Evolutionary conservation across 1,140 invertebrate genomes (phyloP), one percentile per base, ranked within the genome.

Genomic region (Drosophila tropicalis): DNA sequence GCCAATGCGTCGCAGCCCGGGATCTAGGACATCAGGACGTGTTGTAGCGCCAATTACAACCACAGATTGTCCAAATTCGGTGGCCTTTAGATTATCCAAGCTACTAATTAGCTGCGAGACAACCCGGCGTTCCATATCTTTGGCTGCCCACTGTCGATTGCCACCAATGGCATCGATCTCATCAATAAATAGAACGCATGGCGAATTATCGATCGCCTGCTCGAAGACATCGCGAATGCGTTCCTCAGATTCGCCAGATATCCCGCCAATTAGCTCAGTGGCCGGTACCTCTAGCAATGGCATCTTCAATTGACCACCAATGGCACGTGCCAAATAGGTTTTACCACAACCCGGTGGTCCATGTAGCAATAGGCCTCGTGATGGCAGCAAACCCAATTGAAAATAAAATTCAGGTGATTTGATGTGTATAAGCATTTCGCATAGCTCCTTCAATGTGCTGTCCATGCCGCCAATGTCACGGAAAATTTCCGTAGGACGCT

Each of bases 41-140:
- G 98, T 99, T 67, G 99, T 99, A 7, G 99, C 98, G 19, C 97
- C 99, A 79, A 99, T 95, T 9, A 99, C 95, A 34, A 99, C 91
- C 4, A 99, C 96, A 67, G 95, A 94, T 41, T 94, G 93, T 22
- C 94, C 95, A 79, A 93, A 94, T 84, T 96, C 94, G 41, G 93
- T 94, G 4, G 91, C 79, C 84, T 92, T 93, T 22, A 97, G 91
- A 95, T 95, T 95, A 93, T 99, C 98, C 81, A 99, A 93, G 81
- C 96, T 98, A 7, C 95, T 95, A 5, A 98, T 93, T 39, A 99
- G 93, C 92, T 99, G 98, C 15, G 98, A 95, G 4, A 99, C 98
- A 92, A 99, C 98, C 79, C 98, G 93, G 73, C 96, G 94, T 89
- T 99, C 98, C 98, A 99, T 99, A 90, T 98, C 98, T 91, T 96